A percentile compares a stretch with the other conserved stretches of the same genome.
Evolutionary conservation across 2,797 vertebrate species (phyloP).

Genomic region (Fringilla coelebs): DNA sequence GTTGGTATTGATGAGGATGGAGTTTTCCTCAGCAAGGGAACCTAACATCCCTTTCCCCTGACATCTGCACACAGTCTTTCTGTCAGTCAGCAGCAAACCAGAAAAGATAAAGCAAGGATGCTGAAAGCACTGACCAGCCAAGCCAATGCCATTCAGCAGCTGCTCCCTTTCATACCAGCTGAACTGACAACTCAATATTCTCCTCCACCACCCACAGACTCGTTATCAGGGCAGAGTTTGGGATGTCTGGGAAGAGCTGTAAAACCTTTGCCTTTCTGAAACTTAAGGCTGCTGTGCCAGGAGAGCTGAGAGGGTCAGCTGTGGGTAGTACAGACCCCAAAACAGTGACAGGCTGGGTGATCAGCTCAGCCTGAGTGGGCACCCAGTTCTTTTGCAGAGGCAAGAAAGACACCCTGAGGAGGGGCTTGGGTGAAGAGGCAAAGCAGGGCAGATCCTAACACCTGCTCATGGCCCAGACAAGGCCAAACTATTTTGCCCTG

Average conservation of each 20-base stretch:
- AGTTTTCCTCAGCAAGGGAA: background rate
- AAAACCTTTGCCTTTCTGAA: background rate
- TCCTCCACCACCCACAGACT: background rate
- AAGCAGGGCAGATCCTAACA: background rate
- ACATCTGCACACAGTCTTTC: background rate
- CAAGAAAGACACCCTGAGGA: background rate
- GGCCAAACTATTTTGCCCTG: background rate
- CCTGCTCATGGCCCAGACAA: background rate
- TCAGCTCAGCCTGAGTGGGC: background rate
- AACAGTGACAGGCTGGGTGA: too few species aligned
- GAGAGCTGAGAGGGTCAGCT: background rate
- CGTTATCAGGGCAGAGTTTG: background rate
- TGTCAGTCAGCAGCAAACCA: background rate
- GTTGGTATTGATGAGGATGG: background rate
- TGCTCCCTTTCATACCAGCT: accelerated
- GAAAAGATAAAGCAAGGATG: background rate
- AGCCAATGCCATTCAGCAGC: background rate
- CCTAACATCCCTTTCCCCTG: background rate
- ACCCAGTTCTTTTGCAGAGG: background rate
- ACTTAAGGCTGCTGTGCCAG: background rate
- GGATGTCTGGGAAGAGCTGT: background rate
- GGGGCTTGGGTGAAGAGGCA: background rate
- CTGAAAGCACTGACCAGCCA: background rate
- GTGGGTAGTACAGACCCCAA: background rate
- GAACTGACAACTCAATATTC: background rate